A percentile compares a stretch with the other conserved stretches of the same genome.
Evolutionary conservation across 2,113 vertebrate genomes (phyloP).

Genomic region (Poeciliopsis prolifica): DNA sequence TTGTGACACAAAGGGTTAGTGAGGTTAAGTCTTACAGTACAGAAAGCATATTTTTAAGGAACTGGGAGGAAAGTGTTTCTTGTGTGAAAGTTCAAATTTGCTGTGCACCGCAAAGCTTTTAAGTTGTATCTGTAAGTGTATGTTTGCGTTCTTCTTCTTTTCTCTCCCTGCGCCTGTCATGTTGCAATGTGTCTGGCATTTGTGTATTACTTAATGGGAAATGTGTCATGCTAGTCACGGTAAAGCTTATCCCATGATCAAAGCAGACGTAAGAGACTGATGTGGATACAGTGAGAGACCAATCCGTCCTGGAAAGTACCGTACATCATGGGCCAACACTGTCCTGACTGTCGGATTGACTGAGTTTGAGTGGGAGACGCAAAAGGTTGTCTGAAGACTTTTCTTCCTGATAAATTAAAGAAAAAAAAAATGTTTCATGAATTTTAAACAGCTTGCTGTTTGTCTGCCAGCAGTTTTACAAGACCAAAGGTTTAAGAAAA

Average conservation of each 20-base stretch:
- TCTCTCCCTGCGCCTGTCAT: constrained; percentile 8
- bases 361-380: constrained; percentile 52
- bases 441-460: constrained; percentile 80
- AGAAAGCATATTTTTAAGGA: background rate
- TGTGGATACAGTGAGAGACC: constrained; percentile 54
- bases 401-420: constrained; percentile 66
- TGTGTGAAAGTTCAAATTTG: background rate
- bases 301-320: constrained; percentile 64
- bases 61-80: background rate
- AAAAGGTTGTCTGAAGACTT: constrained; percentile 74
- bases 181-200: constrained; percentile 23
- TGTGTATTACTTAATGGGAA: constrained; percentile 18
- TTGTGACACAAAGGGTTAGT: background rate
- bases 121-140: no score
- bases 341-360: constrained; percentile 69
- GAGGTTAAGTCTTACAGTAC: background rate
- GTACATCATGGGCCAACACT: constrained; percentile 66
- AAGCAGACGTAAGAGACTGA: constrained; percentile 33
- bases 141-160: no score
- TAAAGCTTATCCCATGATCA: constrained; percentile 50
- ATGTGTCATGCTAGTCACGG: constrained; percentile 19
- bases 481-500: constrained; percentile 70
- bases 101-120: no score
- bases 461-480: constrained; percentile 79
- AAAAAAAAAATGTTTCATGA: constrained; percentile 71